phyloP scores from a whole-genome alignment of 2,888 invertebrate species.

The Rhaphigaster nebulosa region DNA sequence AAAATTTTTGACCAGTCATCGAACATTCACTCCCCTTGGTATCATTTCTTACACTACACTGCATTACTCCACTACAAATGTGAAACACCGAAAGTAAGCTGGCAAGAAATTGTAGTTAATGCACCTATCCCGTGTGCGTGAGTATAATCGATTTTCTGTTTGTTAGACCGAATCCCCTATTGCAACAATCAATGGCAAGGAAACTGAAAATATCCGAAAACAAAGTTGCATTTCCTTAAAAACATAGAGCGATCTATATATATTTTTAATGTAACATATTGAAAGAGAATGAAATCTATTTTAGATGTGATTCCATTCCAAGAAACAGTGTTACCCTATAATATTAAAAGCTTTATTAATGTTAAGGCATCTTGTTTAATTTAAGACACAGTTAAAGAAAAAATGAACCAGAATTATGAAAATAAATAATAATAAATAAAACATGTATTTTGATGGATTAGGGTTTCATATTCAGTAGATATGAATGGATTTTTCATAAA shows the following conservation, averaged over 20 bases:
- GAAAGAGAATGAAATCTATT: too few species aligned
- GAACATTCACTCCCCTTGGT: background rate
- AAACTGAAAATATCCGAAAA: background rate
- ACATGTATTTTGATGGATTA: too few species aligned
- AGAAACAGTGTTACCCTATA: too few species aligned
- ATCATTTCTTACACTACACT: background rate
- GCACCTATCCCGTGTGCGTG: constrained; percentile 6
- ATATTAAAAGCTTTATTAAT: too few species aligned
- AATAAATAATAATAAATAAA: too few species aligned
- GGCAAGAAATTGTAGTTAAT: constrained; percentile 21
- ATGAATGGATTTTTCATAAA: too few species aligned
- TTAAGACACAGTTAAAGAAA: too few species aligned
- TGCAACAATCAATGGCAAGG: background rate
- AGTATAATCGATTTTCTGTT: constrained; percentile 29
- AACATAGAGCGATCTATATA: background rate
- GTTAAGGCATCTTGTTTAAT: too few species aligned
- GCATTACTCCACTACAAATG: background rate
- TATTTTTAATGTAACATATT: too few species aligned
- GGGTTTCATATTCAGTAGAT: too few species aligned
- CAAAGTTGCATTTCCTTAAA: background rate
- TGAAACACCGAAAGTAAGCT: constrained; percentile 29
- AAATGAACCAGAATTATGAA: too few species aligned
- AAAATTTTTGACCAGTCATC: background rate
- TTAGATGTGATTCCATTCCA: too few species aligned
- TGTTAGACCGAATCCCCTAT: background rate